phyloP scores from a whole-genome alignment of 2,113 vertebrate genomes.

The Dendrocopos noguchii region DNA sequence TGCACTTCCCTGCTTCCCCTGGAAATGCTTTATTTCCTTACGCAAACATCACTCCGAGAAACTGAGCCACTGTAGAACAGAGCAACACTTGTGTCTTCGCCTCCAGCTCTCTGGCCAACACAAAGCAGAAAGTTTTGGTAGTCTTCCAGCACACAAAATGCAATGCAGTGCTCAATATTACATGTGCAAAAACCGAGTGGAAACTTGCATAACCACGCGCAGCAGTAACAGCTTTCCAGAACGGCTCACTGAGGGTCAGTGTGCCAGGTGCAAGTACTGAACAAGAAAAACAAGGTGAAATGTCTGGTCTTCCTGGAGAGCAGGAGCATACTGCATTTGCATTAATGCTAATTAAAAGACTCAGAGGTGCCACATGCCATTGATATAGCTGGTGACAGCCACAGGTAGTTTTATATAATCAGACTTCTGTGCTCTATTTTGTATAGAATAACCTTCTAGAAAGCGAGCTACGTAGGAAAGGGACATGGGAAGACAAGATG shows the following conservation, averaged over 20 bases:
- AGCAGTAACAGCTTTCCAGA: background rate
- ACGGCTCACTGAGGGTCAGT: background rate
- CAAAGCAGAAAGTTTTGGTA: background rate
- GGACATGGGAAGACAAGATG: background rate
- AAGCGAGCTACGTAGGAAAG: background rate
- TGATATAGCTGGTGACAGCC: background rate
- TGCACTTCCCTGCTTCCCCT: background rate
- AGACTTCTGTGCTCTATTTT: fast-evolving
- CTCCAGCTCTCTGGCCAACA: background rate
- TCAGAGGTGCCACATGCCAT: background rate
- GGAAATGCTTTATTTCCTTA: background rate
- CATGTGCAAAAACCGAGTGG: background rate
- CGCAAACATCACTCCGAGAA: background rate
- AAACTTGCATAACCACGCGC: background rate
- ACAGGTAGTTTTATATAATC: fast-evolving
- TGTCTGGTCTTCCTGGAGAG: background rate
- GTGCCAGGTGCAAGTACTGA: background rate
- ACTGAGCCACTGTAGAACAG: background rate
- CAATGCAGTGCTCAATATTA: background rate
- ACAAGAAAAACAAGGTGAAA: background rate
- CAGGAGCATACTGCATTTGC: background rate
- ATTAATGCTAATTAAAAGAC: background rate
- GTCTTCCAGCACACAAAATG: conserved; percentile 5
- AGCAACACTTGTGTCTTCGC: background rate
- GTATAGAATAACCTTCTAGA: background rate